Evolutionary conservation across 2,113 vertebrate species (phyloP), one percentile per base, ranked within the genome.

Genomic region (Girardinichthys multiradiatus): DNA sequence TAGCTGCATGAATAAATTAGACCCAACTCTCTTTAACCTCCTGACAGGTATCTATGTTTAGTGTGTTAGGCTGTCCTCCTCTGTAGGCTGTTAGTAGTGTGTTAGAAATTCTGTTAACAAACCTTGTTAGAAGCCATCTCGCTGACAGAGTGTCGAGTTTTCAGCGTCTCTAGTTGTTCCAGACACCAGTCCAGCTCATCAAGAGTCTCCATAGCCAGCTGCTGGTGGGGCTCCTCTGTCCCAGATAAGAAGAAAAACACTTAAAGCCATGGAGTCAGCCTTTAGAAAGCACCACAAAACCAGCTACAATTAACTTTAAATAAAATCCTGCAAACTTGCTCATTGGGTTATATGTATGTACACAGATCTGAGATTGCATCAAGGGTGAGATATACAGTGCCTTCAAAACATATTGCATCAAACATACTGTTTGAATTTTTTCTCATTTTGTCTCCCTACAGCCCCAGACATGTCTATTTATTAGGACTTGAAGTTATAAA

Each of bases 101-200:
- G 26, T 62, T 24, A 33, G 30, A 54, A 21, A 21, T 33, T 27
- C 11, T 15, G 28, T 66, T 35, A 17, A 54, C 29, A 21, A 90
- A 95, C 95, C 94, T 95, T 95, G 86, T 93, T 95, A 31, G 94
- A 95, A 21, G 94, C 94, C 94, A 95, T 95, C 84, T 95, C 94
- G n/a, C 94, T 94, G 90, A 95, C 94, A 28, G 94, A 95, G 92
- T 97, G 93, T 81, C 95, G 88, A 0, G 97, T 97, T 91, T 98
- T 97, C 80, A 99, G 88, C 0, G 97, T 97, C 90, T 98, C 97
- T 74, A 99, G 93, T 88, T 99, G 97, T 59, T 98, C 96, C 93
- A 99, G 87, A 90, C 97, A 99, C 97, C 97, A 99, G 89, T 98
- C 97, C 93, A 99, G 91, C 91, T 99, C 97, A 28, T 96, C 96